These are phyloP conservation scores for Xestia rhomboidea DNA, from an alignment of 2,888 invertebrate species.

Conservation along the genomic window DNA sequence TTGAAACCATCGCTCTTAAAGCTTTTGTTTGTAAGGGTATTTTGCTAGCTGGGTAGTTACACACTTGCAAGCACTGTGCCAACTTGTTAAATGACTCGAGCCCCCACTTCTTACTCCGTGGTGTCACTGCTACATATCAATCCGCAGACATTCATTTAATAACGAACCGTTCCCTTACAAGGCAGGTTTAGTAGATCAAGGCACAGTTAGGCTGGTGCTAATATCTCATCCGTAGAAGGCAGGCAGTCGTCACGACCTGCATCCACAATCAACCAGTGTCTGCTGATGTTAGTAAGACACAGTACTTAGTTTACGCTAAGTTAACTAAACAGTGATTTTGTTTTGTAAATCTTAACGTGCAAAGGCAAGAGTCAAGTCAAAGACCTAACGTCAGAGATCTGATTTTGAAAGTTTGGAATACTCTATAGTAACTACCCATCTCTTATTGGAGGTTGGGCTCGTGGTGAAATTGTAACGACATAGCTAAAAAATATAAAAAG, in stretches of 20 bases:
- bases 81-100: neutral
- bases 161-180: conserved; percentile 2
- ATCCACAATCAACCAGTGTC: conserved; percentile 22
- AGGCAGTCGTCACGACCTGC: conserved; percentile 9
- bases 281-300: neutral
- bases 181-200: conserved; percentile 37
- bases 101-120: neutral
- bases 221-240: conserved; percentile 18
- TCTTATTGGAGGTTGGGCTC: neutral
- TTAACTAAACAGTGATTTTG: neutral
- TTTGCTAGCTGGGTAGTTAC: too few species aligned
- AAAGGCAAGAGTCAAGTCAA: too few species aligned
- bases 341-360: neutral
- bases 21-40: too few species aligned
- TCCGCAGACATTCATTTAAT: neutral
- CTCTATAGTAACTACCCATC: neutral
- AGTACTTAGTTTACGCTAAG: neutral
- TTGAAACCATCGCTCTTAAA: too few species aligned
- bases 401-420: neutral
- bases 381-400: neutral
- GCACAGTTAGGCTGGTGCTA: conserved; percentile 35
- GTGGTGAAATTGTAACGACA: neutral
- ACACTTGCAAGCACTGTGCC: neutral
- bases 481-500: neutral
- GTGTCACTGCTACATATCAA: neutral